Base-by-base conservation (phyloP, 2,888 invertebrate species). In the Idaea aversata region DNA sequence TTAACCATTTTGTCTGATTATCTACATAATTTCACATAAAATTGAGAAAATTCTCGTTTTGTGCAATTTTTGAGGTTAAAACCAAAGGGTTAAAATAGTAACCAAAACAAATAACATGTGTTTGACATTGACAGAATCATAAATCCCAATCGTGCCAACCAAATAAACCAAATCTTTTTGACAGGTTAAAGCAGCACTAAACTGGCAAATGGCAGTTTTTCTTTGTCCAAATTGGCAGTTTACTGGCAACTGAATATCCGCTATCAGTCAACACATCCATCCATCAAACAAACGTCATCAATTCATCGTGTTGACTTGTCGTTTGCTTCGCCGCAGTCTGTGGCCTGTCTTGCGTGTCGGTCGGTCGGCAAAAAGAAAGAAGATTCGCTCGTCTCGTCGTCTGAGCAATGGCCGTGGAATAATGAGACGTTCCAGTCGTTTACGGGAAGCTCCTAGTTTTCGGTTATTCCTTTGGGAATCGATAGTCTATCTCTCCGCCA, bases 1-100 rank as follows among this genome's bases (percentile, higher is more conserved):
- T 86, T 85, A 58, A 85, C 86, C 93, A 93, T 93, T 67, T 65
- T 77, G 10, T 47, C 60, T 61, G 59, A 36, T 61, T 63, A 57
- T 34, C n/a, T 63, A 62, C 25, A 34, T 25, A 25, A 3, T 64
- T 10, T 38, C n/a, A 16, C 34, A 36, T 1, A 58, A 36, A 57
- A 13, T 13, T 34, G 6, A 15, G 35, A 60, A 63, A 47, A 5
- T 2, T 13, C 25, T 25, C 25, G 25, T 25, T 25, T 5, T 35
- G 15, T 13, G 5, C 15, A 34, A 38, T n/a, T 61, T 38, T 47
- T 47, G 47, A 47, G 47, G 47, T 47, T 47, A n/a, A n/a, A n/a
- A n/a, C n/a, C n/a, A n/a, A n/a, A n/a, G n/a, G 47, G 47, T 47
- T 47, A 47, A 10, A 10, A 47, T 13, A 10, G 3, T 10, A 47